Conservation (phyloP, 2,888 invertebrate genomes). For the Dryadula phaetusa region DNA sequence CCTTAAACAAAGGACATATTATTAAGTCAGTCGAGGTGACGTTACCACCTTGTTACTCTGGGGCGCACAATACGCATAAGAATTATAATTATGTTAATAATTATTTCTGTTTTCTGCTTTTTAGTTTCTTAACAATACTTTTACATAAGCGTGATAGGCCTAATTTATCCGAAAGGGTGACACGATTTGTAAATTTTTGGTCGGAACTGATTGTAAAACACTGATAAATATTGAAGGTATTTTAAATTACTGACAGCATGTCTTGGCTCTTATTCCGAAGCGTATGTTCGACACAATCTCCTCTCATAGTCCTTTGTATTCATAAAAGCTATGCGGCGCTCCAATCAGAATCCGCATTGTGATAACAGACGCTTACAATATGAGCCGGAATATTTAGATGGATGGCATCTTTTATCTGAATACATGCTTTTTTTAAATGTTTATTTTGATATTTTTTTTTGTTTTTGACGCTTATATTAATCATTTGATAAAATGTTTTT, state of each 20-base stretch:
- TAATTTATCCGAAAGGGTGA: neutral
- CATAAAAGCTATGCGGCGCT: constrained; percentile 55
- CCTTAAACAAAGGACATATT: constrained; percentile 32
- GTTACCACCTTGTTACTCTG: constrained; percentile 23
- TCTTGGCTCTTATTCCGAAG: constrained; percentile 27
- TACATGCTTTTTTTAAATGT: neutral
- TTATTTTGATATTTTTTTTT: neutral
- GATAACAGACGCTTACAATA: constrained; percentile 39
- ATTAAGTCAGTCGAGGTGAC: constrained; percentile 32
- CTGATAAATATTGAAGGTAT: constrained; percentile 19
- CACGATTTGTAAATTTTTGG: neutral
- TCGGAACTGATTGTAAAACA: neutral
- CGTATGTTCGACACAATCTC: constrained; percentile 35
- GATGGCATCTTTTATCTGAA: constrained; percentile 1
- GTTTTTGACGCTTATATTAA: neutral
- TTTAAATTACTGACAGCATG: constrained; percentile 1
- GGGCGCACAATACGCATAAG: constrained; percentile 4
- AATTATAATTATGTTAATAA: constrained; percentile 15
- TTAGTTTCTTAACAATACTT: neutral
- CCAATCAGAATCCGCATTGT: constrained; percentile 53
- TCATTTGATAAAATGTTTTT: neutral
- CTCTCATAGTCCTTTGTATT: constrained; percentile 55
- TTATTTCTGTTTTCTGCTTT: neutral
- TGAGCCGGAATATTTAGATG: constrained; percentile 26
- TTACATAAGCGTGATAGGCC: neutral